Percentiles rank a stretch among this genome's conserved stretches.
phyloP scores from a whole-genome alignment of 1,140 invertebrate species.

The Drosophila littoralis region DNA sequence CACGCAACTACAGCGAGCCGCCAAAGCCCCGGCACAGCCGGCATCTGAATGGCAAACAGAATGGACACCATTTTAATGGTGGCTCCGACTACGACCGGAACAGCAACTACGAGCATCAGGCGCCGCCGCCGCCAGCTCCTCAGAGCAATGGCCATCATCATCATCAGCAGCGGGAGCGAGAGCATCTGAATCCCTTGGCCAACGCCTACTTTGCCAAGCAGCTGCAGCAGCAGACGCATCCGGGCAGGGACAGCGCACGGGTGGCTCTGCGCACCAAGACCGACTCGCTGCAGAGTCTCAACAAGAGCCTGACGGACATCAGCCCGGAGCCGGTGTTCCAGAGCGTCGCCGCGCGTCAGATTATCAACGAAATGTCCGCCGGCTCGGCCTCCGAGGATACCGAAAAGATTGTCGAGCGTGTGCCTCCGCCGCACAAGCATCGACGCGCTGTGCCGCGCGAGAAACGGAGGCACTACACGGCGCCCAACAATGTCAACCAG shows the following conservation, averaged over 20 bases:
- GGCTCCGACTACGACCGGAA: slow-evolving; percentile 73
- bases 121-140: slow-evolving; percentile 67
- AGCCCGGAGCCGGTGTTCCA: slow-evolving; percentile 89
- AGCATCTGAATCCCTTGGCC: slow-evolving; percentile 77
- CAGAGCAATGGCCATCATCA: slow-evolving; percentile 69
- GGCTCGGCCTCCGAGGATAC: slow-evolving; percentile 85
- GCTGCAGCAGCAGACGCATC: slow-evolving; percentile 73
- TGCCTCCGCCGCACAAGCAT: slow-evolving; percentile 84
- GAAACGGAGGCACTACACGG: slow-evolving; percentile 94
- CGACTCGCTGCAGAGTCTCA: slow-evolving; percentile 84
- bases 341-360: slow-evolving; percentile 92
- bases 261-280: slow-evolving; percentile 77
- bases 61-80: slow-evolving; percentile 68
- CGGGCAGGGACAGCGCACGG: slow-evolving; percentile 65
- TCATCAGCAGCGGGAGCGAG: slow-evolving; percentile 50
- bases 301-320: slow-evolving; percentile 83
- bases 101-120: slow-evolving; percentile 77
- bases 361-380: slow-evolving; percentile 92
- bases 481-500: slow-evolving; percentile 89
- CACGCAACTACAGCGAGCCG: slow-evolving; percentile 74
- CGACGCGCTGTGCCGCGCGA: slow-evolving; percentile 90
- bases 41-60: slow-evolving; percentile 64
- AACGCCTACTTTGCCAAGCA: slow-evolving; percentile 83
- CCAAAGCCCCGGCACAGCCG: slow-evolving; percentile 66
- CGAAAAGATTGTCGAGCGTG: slow-evolving; percentile 82